These are phyloP conservation scores for Apamea anceps DNA, from an alignment of 2,888 invertebrate genomes.

Conservation along the genomic window DNA sequence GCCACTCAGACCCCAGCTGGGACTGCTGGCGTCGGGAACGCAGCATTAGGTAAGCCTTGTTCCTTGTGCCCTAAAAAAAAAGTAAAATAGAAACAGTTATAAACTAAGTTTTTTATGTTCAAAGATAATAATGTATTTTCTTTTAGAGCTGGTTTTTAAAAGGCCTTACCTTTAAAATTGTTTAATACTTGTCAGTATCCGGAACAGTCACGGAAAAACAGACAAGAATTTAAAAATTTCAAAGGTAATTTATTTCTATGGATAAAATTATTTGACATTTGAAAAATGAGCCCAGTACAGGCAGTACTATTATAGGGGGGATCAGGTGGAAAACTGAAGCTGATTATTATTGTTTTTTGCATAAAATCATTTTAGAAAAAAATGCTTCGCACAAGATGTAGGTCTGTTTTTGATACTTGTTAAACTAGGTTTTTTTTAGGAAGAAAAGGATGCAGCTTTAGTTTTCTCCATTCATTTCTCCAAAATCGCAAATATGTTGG, in stretches of 20 bases:
- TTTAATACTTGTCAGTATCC: background rate
- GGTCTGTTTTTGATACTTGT: background rate
- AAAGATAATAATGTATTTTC: background rate
- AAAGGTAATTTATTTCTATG: background rate
- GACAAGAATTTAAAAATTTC: background rate
- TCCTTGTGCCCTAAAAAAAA: slow-evolving; percentile 6
- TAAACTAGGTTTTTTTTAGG: background rate
- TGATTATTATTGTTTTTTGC: background rate
- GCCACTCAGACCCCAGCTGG: background rate
- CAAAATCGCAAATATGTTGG: background rate
- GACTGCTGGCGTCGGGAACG: slow-evolving; percentile 20
- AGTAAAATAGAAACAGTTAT: background rate
- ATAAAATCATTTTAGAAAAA: background rate
- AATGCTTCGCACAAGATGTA: background rate
- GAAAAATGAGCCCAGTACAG: background rate
- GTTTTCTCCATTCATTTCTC: background rate
- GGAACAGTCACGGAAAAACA: background rate
- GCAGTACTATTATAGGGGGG: background rate
- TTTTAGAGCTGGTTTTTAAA: background rate
- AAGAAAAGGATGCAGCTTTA: background rate
- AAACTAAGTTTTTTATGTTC: background rate
- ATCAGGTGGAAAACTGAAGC: background rate
- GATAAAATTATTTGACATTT: background rate
- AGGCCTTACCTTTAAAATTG: background rate
- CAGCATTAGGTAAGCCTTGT: slow-evolving; percentile 19